Conservation (phyloP, 2,797 vertebrate genomes). For the Acipenser oxyrinchus region DNA sequence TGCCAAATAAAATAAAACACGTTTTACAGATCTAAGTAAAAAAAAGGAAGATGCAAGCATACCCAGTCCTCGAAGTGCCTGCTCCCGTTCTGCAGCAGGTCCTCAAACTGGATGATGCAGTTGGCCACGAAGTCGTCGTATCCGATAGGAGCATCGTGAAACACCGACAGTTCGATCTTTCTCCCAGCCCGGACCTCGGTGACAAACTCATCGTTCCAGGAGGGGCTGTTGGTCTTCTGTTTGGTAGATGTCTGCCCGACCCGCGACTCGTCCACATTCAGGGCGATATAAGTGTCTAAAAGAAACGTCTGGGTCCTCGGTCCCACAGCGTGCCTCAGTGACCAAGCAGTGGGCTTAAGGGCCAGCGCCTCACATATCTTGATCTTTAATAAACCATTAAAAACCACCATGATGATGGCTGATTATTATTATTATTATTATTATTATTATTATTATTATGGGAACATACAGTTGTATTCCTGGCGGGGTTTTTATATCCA, state of each 20-base stretch:
- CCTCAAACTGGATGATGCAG: constrained; percentile 94
- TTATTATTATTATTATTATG: no score
- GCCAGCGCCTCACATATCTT: constrained; percentile 95
- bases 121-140: constrained; percentile 98
- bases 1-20: no score
- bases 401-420: constrained; percentile 83
- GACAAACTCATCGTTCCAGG: constrained; percentile 97
- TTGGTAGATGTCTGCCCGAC: constrained; percentile 93
- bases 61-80: constrained; percentile 96
- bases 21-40: no score
- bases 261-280: constrained; percentile 93
- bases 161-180: constrained; percentile 94
- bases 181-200: constrained; percentile 88
- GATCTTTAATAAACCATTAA: constrained; percentile 95
- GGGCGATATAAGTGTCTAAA: constrained; percentile 93
- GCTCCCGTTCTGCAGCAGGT: constrained; percentile 87
- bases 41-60: constrained; percentile 38
- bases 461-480: no score
- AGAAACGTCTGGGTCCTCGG: constrained; percentile 90
- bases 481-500: no score
- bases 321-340: constrained; percentile 90
- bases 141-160: constrained; percentile 96
- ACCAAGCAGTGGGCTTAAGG: constrained; percentile 96
- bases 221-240: constrained; percentile 93
- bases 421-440: no score